Conservation (phyloP, 1,140 invertebrate species). For the Heliothis subflexa region DNA sequence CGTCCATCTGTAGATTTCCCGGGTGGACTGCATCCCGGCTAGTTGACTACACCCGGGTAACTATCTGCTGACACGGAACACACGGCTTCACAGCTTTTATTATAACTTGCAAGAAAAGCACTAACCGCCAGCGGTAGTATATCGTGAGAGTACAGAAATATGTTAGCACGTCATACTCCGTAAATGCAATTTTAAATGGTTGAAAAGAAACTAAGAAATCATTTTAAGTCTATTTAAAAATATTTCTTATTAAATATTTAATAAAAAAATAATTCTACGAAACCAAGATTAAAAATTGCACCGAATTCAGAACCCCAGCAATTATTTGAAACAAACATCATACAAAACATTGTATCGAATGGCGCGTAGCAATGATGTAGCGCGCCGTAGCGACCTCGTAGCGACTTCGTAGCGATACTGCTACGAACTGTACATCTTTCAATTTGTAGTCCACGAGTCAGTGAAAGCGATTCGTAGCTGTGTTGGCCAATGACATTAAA, state of each 20-base stretch:
- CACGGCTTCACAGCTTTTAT: background rate
- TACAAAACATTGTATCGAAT: no score
- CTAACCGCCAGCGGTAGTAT: background rate
- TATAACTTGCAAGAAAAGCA: background rate
- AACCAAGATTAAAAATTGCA: no score
- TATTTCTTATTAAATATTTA: no score
- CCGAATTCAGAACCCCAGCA: no score
- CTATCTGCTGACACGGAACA: slow-evolving; percentile 1
- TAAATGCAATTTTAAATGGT: no score
- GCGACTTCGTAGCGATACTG: background rate
- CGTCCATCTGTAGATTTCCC: slow-evolving; percentile 41
- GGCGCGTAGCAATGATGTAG: slow-evolving; percentile 18
- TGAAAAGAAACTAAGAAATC: no score
- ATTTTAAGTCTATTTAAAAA: no score
- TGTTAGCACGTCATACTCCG: no score
- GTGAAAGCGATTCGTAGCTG: background rate
- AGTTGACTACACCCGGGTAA: slow-evolving; percentile 22
- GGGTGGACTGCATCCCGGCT: background rate
- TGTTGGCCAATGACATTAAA: no score
- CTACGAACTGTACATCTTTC: background rate
- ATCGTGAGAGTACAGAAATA: no score
- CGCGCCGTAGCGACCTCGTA: slow-evolving; percentile 5
- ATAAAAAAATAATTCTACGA: no score
- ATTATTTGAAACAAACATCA: no score
- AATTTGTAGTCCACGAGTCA: background rate